These are phyloP conservation scores for Todus mexicanus DNA, from an alignment of 2,797 vertebrate genomes.

Conservation along the genomic window DNA sequence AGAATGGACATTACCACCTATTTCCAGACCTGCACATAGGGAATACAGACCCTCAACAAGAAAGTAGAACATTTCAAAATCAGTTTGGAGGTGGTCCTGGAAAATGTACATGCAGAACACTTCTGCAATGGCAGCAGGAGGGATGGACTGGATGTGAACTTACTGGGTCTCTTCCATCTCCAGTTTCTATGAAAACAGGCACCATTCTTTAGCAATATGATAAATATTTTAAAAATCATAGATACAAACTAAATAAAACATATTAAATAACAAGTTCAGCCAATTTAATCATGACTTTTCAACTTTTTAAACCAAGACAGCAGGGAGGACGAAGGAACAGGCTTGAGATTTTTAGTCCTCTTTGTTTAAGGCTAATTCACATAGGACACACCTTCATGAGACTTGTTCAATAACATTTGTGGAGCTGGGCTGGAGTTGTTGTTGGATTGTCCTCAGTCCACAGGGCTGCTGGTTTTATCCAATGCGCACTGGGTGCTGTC, in stretches of 20 bases:
- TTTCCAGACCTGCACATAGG: neutral
- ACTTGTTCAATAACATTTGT: conserved; percentile 69
- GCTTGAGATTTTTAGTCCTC: conserved; percentile 57
- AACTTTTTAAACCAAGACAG: conserved; percentile 67
- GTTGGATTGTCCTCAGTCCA: conserved; percentile 63
- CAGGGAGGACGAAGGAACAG: conserved; percentile 56
- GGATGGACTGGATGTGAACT: conserved; percentile 67
- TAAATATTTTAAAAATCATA: conserved; percentile 67
- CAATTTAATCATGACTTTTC: conserved; percentile 70
- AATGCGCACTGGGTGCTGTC: conserved; percentile 1
- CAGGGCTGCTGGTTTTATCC: conserved; percentile 50
- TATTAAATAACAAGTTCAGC: conserved; percentile 66
- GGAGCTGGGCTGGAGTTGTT: conserved; percentile 59
- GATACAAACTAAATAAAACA: conserved; percentile 68
- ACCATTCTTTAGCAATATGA: conserved; percentile 67
- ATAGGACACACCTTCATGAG: conserved; percentile 68
- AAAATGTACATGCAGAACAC: conserved; percentile 43
- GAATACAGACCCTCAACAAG: neutral
- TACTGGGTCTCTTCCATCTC: conserved; percentile 63
- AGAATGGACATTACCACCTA: neutral
- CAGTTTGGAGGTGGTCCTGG: conserved; percentile 34
- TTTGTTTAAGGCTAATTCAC: conserved; percentile 67
- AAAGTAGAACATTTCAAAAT: conserved; percentile 15
- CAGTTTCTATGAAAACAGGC: conserved; percentile 62
- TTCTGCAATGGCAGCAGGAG: conserved; percentile 48